Evolutionary conservation across 2,113 vertebrate genomes (phyloP).

Genomic region (Noctilio leporinus): DNA sequence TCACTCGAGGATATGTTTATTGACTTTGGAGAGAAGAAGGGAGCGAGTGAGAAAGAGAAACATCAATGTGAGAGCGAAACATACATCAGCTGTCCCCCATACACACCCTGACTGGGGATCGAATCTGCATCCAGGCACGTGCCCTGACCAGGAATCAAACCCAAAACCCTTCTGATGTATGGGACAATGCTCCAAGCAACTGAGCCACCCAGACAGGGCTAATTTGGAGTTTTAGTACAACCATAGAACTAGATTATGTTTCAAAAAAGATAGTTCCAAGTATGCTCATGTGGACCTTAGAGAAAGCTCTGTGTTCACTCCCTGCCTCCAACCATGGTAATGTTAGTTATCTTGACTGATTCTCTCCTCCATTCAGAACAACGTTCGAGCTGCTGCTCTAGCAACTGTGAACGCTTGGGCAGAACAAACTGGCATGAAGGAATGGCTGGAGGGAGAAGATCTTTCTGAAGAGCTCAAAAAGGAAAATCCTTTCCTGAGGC

Average conservation of each 20-base stretch:
- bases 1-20: too few relatives aligned
- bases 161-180: too few relatives aligned
- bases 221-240: neutral
- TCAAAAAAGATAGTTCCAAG: neutral
- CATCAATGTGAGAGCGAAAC: too few relatives aligned
- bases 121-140: too few relatives aligned
- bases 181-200: too few relatives aligned
- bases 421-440: conserved; percentile 97
- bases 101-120: too few relatives aligned
- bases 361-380: conserved; percentile 78
- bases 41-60: too few relatives aligned
- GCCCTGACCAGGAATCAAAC: too few relatives aligned
- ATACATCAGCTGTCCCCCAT: too few relatives aligned
- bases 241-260: neutral
- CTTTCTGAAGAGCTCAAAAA: conserved; percentile 96
- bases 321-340: neutral
- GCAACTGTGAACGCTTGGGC: conserved; percentile 93
- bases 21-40: too few relatives aligned
- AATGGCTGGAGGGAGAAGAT: conserved; percentile 98
- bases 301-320: neutral
- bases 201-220: too few relatives aligned
- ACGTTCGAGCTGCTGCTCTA: conserved; percentile 89
- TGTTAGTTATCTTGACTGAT: conserved; percentile 37
- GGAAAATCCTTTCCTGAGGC: conserved; percentile 95
- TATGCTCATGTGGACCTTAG: neutral